Base-by-base conservation (phyloP, 2,113 vertebrate species). In the Henicopernis longicauda region DNA sequence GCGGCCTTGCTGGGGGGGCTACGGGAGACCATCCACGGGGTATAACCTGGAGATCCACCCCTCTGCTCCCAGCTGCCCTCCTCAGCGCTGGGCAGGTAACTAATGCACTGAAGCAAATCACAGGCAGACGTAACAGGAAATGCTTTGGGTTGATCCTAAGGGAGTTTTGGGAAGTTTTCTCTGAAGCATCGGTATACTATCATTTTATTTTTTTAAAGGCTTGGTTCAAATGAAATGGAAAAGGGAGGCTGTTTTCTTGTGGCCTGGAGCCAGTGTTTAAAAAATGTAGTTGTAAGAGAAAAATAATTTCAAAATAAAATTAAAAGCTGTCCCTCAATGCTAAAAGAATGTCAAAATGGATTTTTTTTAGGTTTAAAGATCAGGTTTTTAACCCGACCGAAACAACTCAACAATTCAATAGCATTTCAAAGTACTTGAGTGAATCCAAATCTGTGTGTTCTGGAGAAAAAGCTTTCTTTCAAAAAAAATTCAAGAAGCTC, bases 11-110 rank as follows among this genome's bases (percentile, higher is more conserved):
- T 73, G 72, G 49, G 63, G 57, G 8, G 36, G 44, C 40, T 32
- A 2, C 45, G 11, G 71, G 57, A 50, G 32, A 58, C 18, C 23
- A 12, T 27, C 32, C 29, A 2, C 16, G 61, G 40, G 8, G 2
- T n/a, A 0, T 1, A n/a, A 55, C 7, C 11, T 5, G 3, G 57
- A 16, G 25, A 16, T 7, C 22, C 0, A 86, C 15, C 34, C 54
- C 38, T 34, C 54, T 74, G 55, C 63, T 83, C 45, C n/a, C 29
- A 22, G 18, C 9, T 40, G 6, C 8, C n/a, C 69, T 25, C 29
- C 70, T 40, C 45, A 17, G 45, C 5, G 2, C 36, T 5, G 27
- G 20, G 42, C 50, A 65, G 49, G 66, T 12, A 65, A 49, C 6
- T 10, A 1, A 18, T 6, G 38, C 27, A 5, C 42, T 62, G 18